Base-by-base conservation (phyloP, 2,888 invertebrate genomes). In the Dryobota labecula region DNA sequence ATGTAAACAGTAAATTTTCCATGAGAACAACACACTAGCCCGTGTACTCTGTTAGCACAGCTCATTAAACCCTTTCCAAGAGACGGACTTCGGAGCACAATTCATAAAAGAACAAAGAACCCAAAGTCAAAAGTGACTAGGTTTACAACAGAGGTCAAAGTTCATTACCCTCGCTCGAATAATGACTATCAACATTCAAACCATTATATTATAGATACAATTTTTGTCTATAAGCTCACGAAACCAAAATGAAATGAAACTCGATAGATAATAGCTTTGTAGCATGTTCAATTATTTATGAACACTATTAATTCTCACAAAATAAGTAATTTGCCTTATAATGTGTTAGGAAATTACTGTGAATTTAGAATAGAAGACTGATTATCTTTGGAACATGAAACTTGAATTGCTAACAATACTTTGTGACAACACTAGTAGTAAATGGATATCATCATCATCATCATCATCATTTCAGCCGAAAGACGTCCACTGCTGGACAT, bases 111-210 rank as follows among this genome's bases (percentile, higher is more conserved):
- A 84, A 82, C 77, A 82, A 86, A 86, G 83, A 84, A 68, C 68
- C 76, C 57, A 83, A 88, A 88, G 85, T 88, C 84, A 87, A 85
- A 86, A 86, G 84, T 86, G 82, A 87, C 81, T 84, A 76, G 75
- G 73, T 69, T 78, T 71, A 73, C 56, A 83, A 73, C 76, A 82
- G 78, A 82, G 83, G 84, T 84, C 83, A 86, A 86, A 87, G 88
- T 77, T 84, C 84, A 72, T 76, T 76, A 80, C 78, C 79, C 82
- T 67, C 58, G 45, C 63, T 75, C 49, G n/a, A 69, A 57, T 63
- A 68, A 57, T 74, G 60, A 58, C 51, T 70, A 70, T 61, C 41
- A 54, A 43, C 54, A 67, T 53, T 65, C 53, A 30, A 63, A 49
- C 73, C 56, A 73, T 78, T 77, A 60, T 60, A 53, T 38, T 65